Conservation (phyloP, 1,140 invertebrate genomes). For the Hycleus cichorii region DNA sequence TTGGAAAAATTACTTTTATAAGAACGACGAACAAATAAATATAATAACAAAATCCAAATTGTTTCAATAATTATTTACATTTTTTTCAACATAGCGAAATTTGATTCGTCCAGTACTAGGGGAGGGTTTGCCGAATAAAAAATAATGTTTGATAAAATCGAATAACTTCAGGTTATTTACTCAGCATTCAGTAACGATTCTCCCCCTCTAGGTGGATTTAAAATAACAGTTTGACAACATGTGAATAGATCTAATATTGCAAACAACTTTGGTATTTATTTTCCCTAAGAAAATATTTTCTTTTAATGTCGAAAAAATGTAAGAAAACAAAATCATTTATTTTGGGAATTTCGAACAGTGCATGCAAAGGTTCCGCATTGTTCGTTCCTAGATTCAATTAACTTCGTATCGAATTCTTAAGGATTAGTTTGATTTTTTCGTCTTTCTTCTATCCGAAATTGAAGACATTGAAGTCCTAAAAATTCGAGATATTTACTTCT, state of each 20-base stretch:
- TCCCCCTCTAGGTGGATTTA: slow-evolving; percentile 26
- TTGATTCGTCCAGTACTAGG: too few species aligned
- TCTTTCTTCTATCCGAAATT: not conserved
- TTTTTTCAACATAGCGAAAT: too few species aligned
- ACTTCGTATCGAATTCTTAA: too few species aligned
- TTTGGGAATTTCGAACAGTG: too few species aligned
- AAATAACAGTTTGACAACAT: slow-evolving; percentile 25
- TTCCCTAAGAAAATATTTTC: slow-evolving; percentile 4
- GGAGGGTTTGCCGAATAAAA: too few species aligned
- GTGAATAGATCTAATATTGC: slow-evolving; percentile 3
- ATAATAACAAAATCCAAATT: not conserved
- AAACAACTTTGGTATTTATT: not conserved
- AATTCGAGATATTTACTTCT: slow-evolving; percentile 24
- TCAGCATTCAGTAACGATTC: slow-evolving; percentile 18
- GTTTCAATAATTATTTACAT: too few species aligned
- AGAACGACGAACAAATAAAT: too few species aligned
- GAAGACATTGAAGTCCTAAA: slow-evolving; percentile 12
- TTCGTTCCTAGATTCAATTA: too few species aligned
- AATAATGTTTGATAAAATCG: slow-evolving; percentile 16
- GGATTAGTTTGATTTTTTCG: too few species aligned
- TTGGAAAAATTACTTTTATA: too few species aligned
- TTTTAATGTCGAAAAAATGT: not conserved
- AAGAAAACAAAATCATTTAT: too few species aligned
- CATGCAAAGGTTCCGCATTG: too few species aligned
- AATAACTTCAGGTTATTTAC: slow-evolving; percentile 34